Base-by-base conservation (phyloP, 2,797 vertebrate species). In the Pantherophis vulpinus region DNA sequence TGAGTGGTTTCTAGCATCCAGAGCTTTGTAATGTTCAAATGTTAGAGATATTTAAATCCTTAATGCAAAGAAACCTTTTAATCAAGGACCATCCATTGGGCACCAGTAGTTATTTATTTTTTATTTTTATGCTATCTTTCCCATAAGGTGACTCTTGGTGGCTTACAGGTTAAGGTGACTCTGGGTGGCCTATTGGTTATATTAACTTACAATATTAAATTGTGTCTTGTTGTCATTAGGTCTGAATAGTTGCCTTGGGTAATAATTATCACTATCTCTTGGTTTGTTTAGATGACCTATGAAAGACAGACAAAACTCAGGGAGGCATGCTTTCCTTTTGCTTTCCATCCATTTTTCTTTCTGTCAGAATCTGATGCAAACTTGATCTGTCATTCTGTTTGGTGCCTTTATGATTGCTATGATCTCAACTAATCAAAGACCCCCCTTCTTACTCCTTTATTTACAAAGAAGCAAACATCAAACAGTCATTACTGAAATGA, bases 401-500 rank as follows among this genome's bases (percentile, higher is more conserved):
- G 25, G n/a, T 94, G 91, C 89, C 94, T 95, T 88, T 37, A 60
- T 87, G 16, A 87, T 56, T 86, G 74, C 91, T 90, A 61, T 94
- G 91, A 95, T 94, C 87, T 54, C 10, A 91, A 89, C 5, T 89
- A 42, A 93, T 93, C 95, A 94, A 96, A 96, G 94, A 96, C 59
- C 1, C 59, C 4, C 56, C 13, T 88, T 56, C 87, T 91, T 89
- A 25, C 90, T 93, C 87, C 56, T 86, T 93, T 93, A 91, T 93
- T 93, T 93, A 93, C 93, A 91, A 93, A 93, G 93, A 91, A 91
- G 83, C 93, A 97, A 97, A 93, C 92, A 97, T 94, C 96, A 97
- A 97, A 96, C 92, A 97, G 96, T 55, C 91, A 95, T 96, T 93
- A 94, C 95, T 97, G 94, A 97, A 97, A 97, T 97, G 95, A 97